These are phyloP conservation scores for Cyrtodaria siliqua DNA, from an alignment of 2,888 invertebrate genomes.

Conservation along the genomic window DNA sequence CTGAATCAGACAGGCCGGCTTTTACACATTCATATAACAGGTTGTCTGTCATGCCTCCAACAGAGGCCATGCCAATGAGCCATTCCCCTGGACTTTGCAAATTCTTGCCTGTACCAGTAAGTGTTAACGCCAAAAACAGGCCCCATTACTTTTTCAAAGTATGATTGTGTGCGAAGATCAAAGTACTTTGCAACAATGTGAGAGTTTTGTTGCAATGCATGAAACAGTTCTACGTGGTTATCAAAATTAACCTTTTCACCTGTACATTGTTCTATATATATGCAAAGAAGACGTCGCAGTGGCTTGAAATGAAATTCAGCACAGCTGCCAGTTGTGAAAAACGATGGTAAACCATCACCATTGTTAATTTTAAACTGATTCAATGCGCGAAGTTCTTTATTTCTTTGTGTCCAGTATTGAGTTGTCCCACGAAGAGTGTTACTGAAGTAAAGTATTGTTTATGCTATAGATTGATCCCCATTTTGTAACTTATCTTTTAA, in stretches of 20 bases:
- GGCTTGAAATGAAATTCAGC: conserved; percentile 70
- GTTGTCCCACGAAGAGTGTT: conserved; percentile 47
- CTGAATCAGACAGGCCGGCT: conserved; percentile 46
- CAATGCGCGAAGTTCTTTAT: conserved; percentile 45
- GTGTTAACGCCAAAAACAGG: no score
- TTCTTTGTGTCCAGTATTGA: conserved; percentile 59
- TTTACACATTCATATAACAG: conserved; percentile 52
- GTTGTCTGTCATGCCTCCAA: conserved; percentile 57
- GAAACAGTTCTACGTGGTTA: no score
- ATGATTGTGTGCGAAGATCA: no score
- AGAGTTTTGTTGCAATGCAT: no score
- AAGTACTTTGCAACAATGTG: no score
- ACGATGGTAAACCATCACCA: conserved; percentile 61
- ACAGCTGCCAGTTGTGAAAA: conserved; percentile 69
- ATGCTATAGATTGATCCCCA: conserved; percentile 60
- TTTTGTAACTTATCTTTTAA: conserved; percentile 63
- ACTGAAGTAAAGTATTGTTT: conserved; percentile 59
- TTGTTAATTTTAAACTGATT: conserved; percentile 58
- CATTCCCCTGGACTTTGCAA: no score
- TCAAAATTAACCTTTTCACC: no score
- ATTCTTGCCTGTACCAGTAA: conserved; percentile 51
- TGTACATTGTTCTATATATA: conserved; percentile 45
- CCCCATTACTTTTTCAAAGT: no score
- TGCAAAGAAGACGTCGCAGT: conserved; percentile 43
- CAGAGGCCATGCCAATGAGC: conserved; percentile 10